These are phyloP conservation scores for Oenanthe oenanthe DNA, from an alignment of 2,113 vertebrate genomes.

Conservation along the genomic window DNA sequence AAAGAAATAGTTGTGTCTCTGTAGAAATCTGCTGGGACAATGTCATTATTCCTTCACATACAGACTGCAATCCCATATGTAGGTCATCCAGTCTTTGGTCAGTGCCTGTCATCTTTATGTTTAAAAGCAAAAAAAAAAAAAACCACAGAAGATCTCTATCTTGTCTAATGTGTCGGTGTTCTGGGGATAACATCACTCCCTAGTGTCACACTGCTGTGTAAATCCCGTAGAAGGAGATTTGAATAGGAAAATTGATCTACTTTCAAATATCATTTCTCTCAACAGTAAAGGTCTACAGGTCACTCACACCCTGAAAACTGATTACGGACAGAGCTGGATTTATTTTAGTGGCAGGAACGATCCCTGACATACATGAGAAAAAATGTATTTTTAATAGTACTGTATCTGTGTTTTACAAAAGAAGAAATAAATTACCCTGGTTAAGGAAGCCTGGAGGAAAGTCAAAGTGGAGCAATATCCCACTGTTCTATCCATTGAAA, in stretches of 20 bases:
- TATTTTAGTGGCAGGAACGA: not conserved
- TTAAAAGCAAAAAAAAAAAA: not conserved
- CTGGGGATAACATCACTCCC: not conserved
- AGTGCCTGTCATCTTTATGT: not conserved
- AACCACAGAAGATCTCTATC: not conserved
- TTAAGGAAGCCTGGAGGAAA: not conserved
- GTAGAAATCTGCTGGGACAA: not conserved
- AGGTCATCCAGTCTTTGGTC: not conserved
- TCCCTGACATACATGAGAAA: not conserved
- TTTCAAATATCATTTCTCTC: not conserved
- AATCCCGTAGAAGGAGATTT: not conserved
- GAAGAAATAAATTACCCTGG: not conserved
- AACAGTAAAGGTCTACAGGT: not conserved
- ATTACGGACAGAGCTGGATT: not conserved
- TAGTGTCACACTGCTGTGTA: not conserved
- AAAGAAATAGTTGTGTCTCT: not conserved
- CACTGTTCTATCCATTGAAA: not conserved
- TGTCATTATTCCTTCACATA: not conserved
- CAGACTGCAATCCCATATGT: not conserved
- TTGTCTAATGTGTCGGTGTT: not conserved
- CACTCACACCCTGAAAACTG: not conserved
- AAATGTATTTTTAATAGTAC: not conserved
- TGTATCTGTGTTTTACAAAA: not conserved
- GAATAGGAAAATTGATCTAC: constrained; percentile 10
- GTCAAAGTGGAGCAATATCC: not conserved